A percentile compares a stretch with the other conserved stretches of the same genome.
Evolutionary conservation across 2,113 vertebrate species (phyloP).

Genomic region (Camelus dromedarius): DNA sequence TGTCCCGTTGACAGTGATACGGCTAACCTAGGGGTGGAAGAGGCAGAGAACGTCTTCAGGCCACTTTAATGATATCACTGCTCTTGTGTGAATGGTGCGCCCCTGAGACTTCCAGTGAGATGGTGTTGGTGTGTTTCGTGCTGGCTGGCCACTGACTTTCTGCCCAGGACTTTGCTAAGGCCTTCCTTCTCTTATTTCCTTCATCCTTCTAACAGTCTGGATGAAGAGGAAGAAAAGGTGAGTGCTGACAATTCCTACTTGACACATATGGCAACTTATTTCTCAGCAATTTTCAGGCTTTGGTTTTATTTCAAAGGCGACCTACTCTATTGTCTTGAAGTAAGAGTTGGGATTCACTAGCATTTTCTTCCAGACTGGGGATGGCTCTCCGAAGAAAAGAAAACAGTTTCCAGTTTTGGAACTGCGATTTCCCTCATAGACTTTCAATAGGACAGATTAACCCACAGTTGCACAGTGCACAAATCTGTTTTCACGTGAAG

Average conservation of each 20-base stretch:
- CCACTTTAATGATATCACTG: fast-evolving
- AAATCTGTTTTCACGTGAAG: neutral
- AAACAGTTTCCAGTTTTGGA: neutral
- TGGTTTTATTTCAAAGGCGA: neutral
- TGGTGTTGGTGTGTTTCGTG: neutral
- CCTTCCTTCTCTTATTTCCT: neutral
- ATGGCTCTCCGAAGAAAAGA: neutral
- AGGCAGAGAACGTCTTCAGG: neutral
- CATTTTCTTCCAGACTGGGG: neutral
- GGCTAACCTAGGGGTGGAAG: neutral
- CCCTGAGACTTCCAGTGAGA: fast-evolving
- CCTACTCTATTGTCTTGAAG: neutral
- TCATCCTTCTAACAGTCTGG: neutral
- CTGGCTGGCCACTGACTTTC: neutral
- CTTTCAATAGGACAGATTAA: neutral
- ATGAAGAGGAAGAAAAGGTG: neutral
- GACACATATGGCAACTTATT: neutral
- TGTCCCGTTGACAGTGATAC: neutral
- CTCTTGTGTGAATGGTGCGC: neutral
- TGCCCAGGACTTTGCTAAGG: neutral
- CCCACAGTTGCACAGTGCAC: fast-evolving
- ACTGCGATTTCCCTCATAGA: neutral
- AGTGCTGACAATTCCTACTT: neutral
- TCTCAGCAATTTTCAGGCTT: neutral
- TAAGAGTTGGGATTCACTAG: neutral